A percentile compares a stretch with the other conserved stretches of the same genome.
phyloP scores from a whole-genome alignment of 1,140 invertebrate species.

The Lepidurus packardi region DNA sequence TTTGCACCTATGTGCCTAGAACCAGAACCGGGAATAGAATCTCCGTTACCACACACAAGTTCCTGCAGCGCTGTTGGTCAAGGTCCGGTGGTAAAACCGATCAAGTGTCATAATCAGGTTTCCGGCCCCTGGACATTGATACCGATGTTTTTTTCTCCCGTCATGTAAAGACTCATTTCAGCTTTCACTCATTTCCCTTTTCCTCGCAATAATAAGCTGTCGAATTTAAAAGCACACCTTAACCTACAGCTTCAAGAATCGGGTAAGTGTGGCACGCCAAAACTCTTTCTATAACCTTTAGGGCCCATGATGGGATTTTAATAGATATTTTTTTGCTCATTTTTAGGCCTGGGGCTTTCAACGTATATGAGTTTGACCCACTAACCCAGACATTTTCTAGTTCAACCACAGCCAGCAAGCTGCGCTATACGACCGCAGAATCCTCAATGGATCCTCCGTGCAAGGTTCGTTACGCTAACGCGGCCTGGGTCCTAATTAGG shows the following conservation, averaged over 20 bases:
- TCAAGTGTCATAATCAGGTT: neutral
- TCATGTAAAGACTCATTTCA: neutral
- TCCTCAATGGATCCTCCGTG: neutral
- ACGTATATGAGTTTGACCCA: neutral
- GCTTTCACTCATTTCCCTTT: neutral
- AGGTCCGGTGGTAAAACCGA: constrained; percentile 17
- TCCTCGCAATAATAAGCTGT: neutral
- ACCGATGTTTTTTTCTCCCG: neutral
- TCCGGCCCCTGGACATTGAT: neutral
- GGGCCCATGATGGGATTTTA: neutral
- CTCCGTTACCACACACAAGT: neutral
- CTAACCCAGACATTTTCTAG: constrained; percentile 21
- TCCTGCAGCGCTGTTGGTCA: neutral
- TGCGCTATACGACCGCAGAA: neutral
- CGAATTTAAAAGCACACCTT: no score
- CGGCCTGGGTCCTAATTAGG: neutral
- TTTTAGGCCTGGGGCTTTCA: neutral
- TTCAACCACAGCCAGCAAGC: neutral
- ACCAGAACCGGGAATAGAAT: neutral
- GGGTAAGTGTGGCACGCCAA: neutral
- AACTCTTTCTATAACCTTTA: neutral
- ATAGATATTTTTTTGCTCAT: neutral
- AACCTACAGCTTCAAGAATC: neutral
- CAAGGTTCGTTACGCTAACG: neutral
- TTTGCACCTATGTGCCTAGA: neutral